These are phyloP conservation scores for Amphiprion ocellaris DNA, from an alignment of 2,113 vertebrate species.

Conservation along the genomic window DNA sequence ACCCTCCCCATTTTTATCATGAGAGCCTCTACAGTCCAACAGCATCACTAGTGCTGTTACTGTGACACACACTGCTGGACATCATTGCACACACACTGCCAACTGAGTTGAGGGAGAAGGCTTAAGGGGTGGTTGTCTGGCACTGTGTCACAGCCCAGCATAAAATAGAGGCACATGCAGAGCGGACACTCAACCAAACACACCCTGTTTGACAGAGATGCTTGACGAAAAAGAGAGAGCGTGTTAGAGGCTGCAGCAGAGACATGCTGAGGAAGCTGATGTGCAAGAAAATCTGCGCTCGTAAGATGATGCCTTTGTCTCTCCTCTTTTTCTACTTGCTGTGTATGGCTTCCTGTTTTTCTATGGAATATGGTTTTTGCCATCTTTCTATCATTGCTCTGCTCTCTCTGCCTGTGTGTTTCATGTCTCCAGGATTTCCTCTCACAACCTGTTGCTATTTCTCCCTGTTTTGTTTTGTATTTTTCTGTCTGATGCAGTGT, in stretches of 20 bases:
- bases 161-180: constrained; percentile 12
- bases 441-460: constrained; percentile 51
- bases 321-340: not conserved
- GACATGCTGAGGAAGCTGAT: constrained; percentile 88
- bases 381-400: not conserved
- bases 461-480: not conserved
- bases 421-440: not conserved
- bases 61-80: constrained; percentile 24
- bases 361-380: not conserved
- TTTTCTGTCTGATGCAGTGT: constrained; percentile 19
- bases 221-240: constrained; percentile 44
- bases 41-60: constrained; percentile 28
- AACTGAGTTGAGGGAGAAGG: constrained; percentile 31
- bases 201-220: constrained; percentile 25
- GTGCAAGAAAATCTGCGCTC: constrained; percentile 86
- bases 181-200: constrained; percentile 29
- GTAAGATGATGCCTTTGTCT: constrained; percentile 76
- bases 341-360: not conserved
- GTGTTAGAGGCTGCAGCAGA: constrained; percentile 70
- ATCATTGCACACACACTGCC: constrained; percentile 4
- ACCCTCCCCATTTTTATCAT: constrained; percentile 52
- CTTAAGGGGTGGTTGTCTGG: constrained; percentile 68
- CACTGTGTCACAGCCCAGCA: constrained; percentile 30
- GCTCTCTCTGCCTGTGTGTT: constrained; percentile 33
- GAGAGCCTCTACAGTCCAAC: constrained; percentile 17